Percentiles rank a stretch among this genome's conserved stretches.
Evolutionary conservation across 1,140 invertebrate species (phyloP).

Genomic region (Papilio glaucus): DNA sequence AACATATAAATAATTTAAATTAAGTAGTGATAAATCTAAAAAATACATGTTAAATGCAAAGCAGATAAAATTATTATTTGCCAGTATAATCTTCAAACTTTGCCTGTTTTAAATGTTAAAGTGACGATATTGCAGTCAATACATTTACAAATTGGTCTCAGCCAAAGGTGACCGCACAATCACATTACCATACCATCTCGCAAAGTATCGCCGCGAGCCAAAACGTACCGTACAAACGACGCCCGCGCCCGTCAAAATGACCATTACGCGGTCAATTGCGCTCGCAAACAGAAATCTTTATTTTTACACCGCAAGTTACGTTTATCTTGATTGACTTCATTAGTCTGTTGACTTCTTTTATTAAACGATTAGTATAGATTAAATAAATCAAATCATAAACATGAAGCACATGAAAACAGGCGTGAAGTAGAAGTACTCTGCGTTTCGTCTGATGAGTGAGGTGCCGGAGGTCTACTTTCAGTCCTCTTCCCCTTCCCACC

Average conservation of each 20-base stretch:
- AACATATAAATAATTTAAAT: too few relatives aligned
- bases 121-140: neutral
- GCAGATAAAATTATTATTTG: too few relatives aligned
- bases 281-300: conserved; percentile 6
- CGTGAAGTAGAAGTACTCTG: too few relatives aligned
- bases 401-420: too few relatives aligned
- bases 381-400: too few relatives aligned
- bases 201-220: conserved; percentile 15
- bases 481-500: too few relatives aligned
- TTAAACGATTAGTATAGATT: too few relatives aligned
- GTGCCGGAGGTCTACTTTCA: too few relatives aligned
- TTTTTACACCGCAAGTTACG: neutral
- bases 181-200: conserved; percentile 5
- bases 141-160: conserved; percentile 19
- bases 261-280: conserved; percentile 3
- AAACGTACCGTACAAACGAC: neutral
- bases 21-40: too few relatives aligned
- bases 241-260: neutral
- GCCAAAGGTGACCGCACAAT: conserved; percentile 21
- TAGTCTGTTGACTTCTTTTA: neutral
- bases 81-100: neutral
- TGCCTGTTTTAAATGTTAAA: neutral
- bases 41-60: too few relatives aligned
- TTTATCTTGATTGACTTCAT: neutral
- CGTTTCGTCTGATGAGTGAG: too few relatives aligned